phyloP scores from a whole-genome alignment of 2,888 invertebrate species.

The Drosophila infuscata region DNA sequence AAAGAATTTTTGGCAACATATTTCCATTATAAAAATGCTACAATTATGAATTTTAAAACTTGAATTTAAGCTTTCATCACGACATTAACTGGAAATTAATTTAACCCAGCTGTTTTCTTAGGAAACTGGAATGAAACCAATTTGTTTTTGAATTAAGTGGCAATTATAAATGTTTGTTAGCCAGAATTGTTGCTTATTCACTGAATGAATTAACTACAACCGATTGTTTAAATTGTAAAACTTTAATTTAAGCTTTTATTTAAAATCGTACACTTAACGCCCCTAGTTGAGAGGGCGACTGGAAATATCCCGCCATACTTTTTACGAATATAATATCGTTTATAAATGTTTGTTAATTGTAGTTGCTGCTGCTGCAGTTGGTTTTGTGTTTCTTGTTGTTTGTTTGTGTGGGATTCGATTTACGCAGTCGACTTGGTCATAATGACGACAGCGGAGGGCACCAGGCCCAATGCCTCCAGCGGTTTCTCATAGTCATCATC shows the following conservation, averaged over 20 bases:
- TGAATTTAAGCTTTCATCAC: slow-evolving; percentile 6
- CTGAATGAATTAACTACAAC: neutral
- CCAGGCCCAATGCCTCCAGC: slow-evolving; percentile 92
- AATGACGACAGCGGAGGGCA: slow-evolving; percentile 91
- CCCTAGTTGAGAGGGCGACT: slow-evolving; percentile 5
- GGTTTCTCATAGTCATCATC: slow-evolving; percentile 95
- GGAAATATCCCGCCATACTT: slow-evolving; percentile 27
- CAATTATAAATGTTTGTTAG: neutral
- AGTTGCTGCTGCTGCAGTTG: slow-evolving; percentile 15
- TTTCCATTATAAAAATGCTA: neutral
- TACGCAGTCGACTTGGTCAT: slow-evolving; percentile 68
- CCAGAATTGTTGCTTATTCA: neutral
- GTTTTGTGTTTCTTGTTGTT: neutral
- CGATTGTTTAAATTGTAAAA: slow-evolving; percentile 12
- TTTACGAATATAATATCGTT: slow-evolving; percentile 26
- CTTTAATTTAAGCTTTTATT: slow-evolving; percentile 37
- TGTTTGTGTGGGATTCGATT: slow-evolving; percentile 25
- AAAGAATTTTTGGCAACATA: neutral
- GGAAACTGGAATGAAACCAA: no score
- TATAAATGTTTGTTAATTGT: slow-evolving; percentile 34
- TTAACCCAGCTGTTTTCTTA: no score
- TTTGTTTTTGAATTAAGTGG: neutral
- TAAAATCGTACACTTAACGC: slow-evolving; percentile 52
- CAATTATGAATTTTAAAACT: slow-evolving; percentile 17
- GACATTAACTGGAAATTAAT: no score